Conservation (phyloP, 1,140 invertebrate species). For the Drosophila rhopaloa region DNA sequence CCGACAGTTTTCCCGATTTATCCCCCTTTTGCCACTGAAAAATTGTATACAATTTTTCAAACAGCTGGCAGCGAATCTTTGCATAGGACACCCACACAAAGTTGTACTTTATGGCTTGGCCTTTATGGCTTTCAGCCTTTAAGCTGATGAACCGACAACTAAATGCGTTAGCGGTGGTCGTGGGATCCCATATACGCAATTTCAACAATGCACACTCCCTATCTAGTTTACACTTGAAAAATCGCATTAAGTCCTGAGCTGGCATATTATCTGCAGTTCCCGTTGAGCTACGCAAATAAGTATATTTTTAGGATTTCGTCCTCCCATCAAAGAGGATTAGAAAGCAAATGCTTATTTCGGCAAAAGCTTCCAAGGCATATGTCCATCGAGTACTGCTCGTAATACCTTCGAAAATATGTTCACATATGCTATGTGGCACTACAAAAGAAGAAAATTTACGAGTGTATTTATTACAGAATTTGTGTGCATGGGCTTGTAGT, state of each 20-base stretch:
- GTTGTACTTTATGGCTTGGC: slow-evolving; percentile 7
- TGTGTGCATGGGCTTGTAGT: neutral
- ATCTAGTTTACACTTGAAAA: slow-evolving; percentile 21
- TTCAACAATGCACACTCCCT: slow-evolving; percentile 1
- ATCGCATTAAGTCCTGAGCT: slow-evolving; percentile 16
- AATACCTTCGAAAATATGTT: slow-evolving; percentile 20
- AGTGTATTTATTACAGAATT: neutral
- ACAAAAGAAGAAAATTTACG: slow-evolving; percentile 8
- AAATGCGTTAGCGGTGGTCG: slow-evolving; percentile 20
- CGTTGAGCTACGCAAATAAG: neutral
- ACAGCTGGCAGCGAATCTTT: slow-evolving; percentile 7
- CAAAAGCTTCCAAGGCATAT: neutral
- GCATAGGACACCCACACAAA: slow-evolving; percentile 7
- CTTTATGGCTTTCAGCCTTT: slow-evolving; percentile 12
- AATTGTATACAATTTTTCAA: slow-evolving; percentile 24
- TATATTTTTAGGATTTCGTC: slow-evolving; percentile 10
- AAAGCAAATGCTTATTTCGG: slow-evolving; percentile 2
- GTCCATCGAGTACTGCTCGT: neutral
- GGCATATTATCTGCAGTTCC: slow-evolving; percentile 12
- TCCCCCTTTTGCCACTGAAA: slow-evolving; percentile 7
- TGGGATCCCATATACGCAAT: neutral
- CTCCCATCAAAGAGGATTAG: slow-evolving; percentile 7
- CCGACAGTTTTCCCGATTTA: slow-evolving; percentile 18
- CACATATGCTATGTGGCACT: slow-evolving; percentile 4
- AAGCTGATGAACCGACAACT: slow-evolving; percentile 11